These are phyloP conservation scores for Oncorhynchus clarkii DNA, from an alignment of 2,113 vertebrate genomes.

Conservation along the genomic window DNA sequence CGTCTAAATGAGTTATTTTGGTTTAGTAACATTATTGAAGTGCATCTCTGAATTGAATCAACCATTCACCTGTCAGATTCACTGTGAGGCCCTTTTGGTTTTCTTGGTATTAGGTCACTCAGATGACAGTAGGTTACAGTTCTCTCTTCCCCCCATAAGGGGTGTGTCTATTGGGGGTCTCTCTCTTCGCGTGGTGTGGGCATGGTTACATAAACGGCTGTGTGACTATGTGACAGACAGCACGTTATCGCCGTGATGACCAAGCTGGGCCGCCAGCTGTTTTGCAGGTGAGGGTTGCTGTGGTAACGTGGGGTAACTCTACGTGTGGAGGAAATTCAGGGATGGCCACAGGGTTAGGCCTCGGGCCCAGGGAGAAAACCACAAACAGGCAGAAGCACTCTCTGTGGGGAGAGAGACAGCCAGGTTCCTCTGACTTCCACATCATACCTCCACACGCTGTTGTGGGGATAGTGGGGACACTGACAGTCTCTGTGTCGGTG, in stretches of 20 bases:
- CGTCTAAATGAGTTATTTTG: not conserved
- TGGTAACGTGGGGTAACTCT: not conserved
- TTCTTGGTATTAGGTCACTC: not conserved
- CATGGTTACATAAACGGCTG: conserved; percentile 45
- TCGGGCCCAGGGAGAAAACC: conserved; percentile 29
- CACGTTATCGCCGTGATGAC: conserved; percentile 10
- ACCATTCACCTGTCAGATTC: not conserved
- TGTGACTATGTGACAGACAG: conserved; percentile 3
- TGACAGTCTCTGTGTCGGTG: conserved; percentile 9
- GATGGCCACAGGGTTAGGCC: conserved; percentile 46
- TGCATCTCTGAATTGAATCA: too few species aligned
- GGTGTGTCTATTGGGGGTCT: not conserved
- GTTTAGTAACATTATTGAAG: too few species aligned
- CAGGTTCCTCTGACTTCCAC: conserved; percentile 13
- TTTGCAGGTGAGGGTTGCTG: conserved; percentile 16
- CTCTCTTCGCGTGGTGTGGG: conserved; percentile 6
- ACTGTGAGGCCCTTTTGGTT: not conserved
- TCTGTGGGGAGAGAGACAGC: conserved; percentile 4
- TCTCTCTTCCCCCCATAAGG: not conserved
- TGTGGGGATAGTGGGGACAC: conserved; percentile 58
- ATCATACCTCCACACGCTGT: conserved; percentile 25
- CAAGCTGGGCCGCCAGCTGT: conserved; percentile 7
- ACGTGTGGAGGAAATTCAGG: not conserved
- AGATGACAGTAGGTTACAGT: not conserved
- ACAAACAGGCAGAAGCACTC: conserved; percentile 28